Conservation (phyloP, 2,797 vertebrate species). For the Fringilla coelebs region DNA sequence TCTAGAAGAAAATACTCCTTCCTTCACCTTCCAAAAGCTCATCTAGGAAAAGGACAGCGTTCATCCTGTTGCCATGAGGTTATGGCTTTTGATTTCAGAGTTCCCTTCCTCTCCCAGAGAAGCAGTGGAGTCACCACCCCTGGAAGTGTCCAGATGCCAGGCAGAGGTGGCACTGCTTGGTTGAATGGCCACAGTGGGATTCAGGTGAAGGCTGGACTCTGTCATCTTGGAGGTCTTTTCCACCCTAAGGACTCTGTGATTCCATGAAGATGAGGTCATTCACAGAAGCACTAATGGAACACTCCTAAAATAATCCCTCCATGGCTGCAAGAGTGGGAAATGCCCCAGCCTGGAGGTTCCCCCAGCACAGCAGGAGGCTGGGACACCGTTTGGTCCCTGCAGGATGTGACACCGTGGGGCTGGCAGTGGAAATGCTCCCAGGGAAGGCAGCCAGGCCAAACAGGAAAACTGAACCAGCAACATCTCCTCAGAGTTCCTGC, state of each 20-base stretch:
- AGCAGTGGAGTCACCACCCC: not conserved
- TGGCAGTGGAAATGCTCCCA: not conserved
- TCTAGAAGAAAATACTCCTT: not conserved
- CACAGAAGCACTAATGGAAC: not conserved
- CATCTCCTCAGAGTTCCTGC: not conserved
- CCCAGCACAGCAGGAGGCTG: not conserved
- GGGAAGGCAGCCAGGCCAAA: not conserved
- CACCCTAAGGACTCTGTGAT: not conserved
- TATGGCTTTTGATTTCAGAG: not conserved
- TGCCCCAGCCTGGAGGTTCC: not conserved
- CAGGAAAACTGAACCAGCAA: slow-evolving; percentile 1
- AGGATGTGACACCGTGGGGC: not conserved
- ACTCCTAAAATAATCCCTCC: not conserved
- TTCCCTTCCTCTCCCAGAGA: not conserved
- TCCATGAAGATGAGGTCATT: not conserved
- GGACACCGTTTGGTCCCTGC: fast-evolving
- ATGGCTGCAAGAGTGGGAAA: not conserved
- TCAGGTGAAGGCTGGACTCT: not conserved
- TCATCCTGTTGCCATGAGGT: not conserved
- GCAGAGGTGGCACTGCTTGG: not conserved
- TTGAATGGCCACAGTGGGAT: not conserved
- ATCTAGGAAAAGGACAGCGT: not conserved
- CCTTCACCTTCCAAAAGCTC: not conserved
- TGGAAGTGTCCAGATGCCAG: not conserved
- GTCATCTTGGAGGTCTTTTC: not conserved